A percentile compares a stretch with the other conserved stretches of the same genome.
These are phyloP conservation scores for Ctenopoma kingsleyae DNA, from an alignment of 2,797 vertebrate species.

Conservation along the genomic window DNA sequence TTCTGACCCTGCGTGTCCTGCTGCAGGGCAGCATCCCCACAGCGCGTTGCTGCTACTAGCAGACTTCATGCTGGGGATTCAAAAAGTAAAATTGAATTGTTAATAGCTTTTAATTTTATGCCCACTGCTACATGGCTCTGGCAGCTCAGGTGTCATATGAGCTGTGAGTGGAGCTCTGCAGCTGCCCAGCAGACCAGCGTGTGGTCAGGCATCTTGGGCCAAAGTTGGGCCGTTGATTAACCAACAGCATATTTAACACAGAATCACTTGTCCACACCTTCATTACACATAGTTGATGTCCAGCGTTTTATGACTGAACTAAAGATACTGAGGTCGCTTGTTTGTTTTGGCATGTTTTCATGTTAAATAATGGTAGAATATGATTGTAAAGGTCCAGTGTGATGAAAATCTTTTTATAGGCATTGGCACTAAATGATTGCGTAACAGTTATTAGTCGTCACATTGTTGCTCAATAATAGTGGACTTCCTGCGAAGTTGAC, in stretches of 20 bases:
- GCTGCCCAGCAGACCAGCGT: not conserved
- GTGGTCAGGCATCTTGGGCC: not conserved
- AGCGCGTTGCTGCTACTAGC: not conserved
- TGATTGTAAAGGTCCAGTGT: no score
- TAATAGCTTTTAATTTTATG: not conserved
- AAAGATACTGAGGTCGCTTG: not conserved
- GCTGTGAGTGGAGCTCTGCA: not conserved
- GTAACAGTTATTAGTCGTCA: constrained; percentile 7
- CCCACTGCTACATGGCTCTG: not conserved
- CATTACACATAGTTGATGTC: not conserved
- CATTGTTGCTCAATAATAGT: no score
- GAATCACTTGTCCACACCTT: not conserved
- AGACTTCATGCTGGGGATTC: no score
- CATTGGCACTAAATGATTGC: not conserved
- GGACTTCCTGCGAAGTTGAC: no score
- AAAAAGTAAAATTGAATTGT: not conserved
- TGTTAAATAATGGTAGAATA: no score
- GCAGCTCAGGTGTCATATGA: not conserved
- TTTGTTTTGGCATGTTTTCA: not conserved
- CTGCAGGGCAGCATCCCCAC: not conserved
- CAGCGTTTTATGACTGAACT: not conserved
- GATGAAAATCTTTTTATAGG: not conserved
- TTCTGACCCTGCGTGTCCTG: not conserved
- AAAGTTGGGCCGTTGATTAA: no score
- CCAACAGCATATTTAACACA: not conserved